Base-by-base conservation (phyloP, 2,113 vertebrate species). In the Anser brachyrhynchus region DNA sequence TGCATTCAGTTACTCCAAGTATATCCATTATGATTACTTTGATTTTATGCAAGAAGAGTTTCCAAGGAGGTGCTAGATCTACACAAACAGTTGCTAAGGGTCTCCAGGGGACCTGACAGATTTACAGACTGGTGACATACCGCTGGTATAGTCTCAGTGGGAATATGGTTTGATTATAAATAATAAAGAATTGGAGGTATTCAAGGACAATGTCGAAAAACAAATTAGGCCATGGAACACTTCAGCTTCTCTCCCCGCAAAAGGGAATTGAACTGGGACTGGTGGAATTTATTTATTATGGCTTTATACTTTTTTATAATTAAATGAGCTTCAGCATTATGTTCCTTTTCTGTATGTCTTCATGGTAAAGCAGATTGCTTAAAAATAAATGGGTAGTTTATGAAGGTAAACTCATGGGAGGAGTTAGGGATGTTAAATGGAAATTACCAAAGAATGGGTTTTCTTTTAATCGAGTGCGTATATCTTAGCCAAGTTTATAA, bases 91-190 rank as follows among this genome's bases (percentile, higher is more conserved):
- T 94, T 93, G 59, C 94, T 57, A 71, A 44, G 85, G 90, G 55
- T 83, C 92, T 96, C 75, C 37, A 41, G 59, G 94, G 90, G 72
- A 54, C 92, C 57, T 44, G 92, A 69, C 83, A 92, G 93, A 65
- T 93, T 95, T 96, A 89, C 70, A 25, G 85, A 39, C 57, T 25
- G 66, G 54, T 94, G 95, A 75, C 58, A 20, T 31, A 65, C 69
- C 81, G 21, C 54, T 76, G 43, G 69, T 29, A 18, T 51, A 86
- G 88, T 87, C 88, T 65, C 73, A 20, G 8, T 84, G 83, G 88
- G 78, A 92, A 69, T n/a, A 3, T 3, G 46, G 51, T 33, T 93
- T 88, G 87, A 64, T 93, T 93, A n/a, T 59, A 70, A 87, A 70
- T 75, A 23, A 87, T 79, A 46, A 90, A 80, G 72, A 55, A 55